phyloP scores from a whole-genome alignment of 2,888 invertebrate species.

The Anthophora plumipes region DNA sequence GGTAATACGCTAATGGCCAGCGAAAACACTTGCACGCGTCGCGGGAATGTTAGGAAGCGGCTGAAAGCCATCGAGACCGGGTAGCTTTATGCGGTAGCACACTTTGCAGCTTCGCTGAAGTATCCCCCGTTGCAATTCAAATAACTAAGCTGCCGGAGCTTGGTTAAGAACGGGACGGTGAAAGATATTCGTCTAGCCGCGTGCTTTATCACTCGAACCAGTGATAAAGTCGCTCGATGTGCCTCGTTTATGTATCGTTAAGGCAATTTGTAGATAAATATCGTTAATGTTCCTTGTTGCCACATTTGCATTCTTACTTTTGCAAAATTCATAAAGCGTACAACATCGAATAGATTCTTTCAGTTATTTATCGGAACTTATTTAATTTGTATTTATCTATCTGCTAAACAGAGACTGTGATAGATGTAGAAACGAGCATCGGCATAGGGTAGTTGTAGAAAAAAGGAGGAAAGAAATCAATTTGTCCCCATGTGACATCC shows the following conservation, averaged over 20 bases:
- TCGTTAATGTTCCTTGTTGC: no score
- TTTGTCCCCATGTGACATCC: constrained; percentile 79
- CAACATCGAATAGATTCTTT: no score
- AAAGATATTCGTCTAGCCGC: constrained; percentile 5
- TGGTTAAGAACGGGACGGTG: background rate
- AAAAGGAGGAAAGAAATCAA: constrained; percentile 75
- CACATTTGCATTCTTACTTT: no score
- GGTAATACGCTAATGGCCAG: constrained; percentile 48
- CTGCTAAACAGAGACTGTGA: constrained; percentile 3
- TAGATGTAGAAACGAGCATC: background rate
- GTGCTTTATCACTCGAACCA: constrained; percentile 1
- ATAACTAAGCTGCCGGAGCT: constrained; percentile 18
- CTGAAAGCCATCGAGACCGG: constrained; percentile 34
- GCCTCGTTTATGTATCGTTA: constrained; percentile 29
- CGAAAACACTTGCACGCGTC: constrained; percentile 50
- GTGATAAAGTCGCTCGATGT: constrained; percentile 31
- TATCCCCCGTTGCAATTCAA: constrained; percentile 54
- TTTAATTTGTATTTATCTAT: constrained; percentile 46
- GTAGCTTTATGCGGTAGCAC: constrained; percentile 13
- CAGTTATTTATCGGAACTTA: no score
- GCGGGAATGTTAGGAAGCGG: constrained; percentile 32
- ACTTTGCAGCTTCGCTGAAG: constrained; percentile 42
- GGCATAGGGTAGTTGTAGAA: background rate
- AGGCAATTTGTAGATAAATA: background rate
- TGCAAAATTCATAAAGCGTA: no score